Percentiles rank a stretch among this genome's conserved stretches.
phyloP scores from a whole-genome alignment of 2,888 invertebrate genomes.

The Carterocephalus palaemon region DNA sequence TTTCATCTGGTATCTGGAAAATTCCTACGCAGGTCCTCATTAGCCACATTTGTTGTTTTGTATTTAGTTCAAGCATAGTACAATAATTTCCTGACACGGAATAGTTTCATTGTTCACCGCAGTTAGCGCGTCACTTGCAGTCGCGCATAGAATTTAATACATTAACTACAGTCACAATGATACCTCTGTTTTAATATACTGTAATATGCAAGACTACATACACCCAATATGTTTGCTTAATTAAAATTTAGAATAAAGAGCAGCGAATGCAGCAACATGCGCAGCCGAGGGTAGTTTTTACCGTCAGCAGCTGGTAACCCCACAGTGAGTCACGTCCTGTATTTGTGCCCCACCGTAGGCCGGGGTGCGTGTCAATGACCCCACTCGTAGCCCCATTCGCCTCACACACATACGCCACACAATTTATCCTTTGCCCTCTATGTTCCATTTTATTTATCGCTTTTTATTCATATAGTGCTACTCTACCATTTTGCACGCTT shows the following conservation, averaged over 20 bases:
- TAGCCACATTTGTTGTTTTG: not conserved
- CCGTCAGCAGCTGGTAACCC: slow-evolving; percentile 75
- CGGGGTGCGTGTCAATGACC: slow-evolving; percentile 77
- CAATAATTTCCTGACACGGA: slow-evolving; percentile 9
- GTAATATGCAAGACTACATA: slow-evolving; percentile 2
- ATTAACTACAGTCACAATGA: slow-evolving; percentile 4
- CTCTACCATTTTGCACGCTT: slow-evolving; percentile 53
- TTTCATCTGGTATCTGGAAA: slow-evolving; percentile 3
- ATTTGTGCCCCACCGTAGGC: slow-evolving; percentile 63
- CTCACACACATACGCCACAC: slow-evolving; percentile 60
- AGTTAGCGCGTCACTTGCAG: slow-evolving; percentile 7
- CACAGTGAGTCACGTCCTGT: slow-evolving; percentile 76
- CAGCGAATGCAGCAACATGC: slow-evolving; percentile 45
- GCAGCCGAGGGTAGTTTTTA: slow-evolving; percentile 69
- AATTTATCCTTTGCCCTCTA: slow-evolving; percentile 71
- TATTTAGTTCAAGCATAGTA: not conserved
- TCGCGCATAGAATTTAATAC: slow-evolving; percentile 6
- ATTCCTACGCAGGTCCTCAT: slow-evolving; percentile 2
- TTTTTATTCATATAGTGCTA: slow-evolving; percentile 53
- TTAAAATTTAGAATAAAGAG: slow-evolving; percentile 41
- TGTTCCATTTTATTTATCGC: slow-evolving; percentile 65
- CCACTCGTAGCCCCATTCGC: slow-evolving; percentile 66
- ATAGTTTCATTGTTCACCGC: slow-evolving; percentile 6
- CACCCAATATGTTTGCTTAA: slow-evolving; percentile 22
- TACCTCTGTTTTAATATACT: slow-evolving; percentile 9